Conservation (phyloP, 1,140 invertebrate genomes). For the Rhyacophila brunnea region DNA sequence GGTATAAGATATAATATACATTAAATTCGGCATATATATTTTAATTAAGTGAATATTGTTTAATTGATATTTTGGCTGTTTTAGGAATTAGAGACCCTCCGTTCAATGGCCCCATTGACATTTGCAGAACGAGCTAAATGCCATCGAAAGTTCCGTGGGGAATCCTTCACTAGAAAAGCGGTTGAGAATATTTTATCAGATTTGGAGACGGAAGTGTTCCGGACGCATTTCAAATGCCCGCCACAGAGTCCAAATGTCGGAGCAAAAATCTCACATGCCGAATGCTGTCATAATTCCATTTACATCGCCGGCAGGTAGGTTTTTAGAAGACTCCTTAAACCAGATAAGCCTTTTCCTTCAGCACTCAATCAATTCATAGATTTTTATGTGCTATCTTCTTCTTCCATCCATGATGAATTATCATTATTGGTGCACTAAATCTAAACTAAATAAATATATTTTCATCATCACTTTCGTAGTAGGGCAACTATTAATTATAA, state of each 20-base stretch:
- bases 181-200: conserved; percentile 42
- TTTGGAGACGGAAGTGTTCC: conserved; percentile 6
- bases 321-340: too few species aligned
- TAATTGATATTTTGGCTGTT: too few species aligned
- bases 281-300: conserved; percentile 38
- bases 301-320: conserved; percentile 44
- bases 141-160: conserved; percentile 41
- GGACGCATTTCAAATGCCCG: conserved; percentile 17
- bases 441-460: too few species aligned
- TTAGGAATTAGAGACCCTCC: conserved; percentile 46
- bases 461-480: too few species aligned
- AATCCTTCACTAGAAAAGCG: conserved; percentile 43
- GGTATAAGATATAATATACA: not conserved
- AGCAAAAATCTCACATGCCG: conserved; percentile 38
- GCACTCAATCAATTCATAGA: too few species aligned
- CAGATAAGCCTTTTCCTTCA: too few species aligned
- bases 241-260: conserved; percentile 7
- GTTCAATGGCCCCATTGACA: conserved; percentile 39
- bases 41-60: too few species aligned
- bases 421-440: too few species aligned
- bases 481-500: too few species aligned
- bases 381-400: too few species aligned
- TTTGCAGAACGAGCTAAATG: conserved; percentile 39
- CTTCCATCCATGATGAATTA: too few species aligned
- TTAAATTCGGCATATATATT: too few species aligned